Conservation (phyloP, 1,140 invertebrate species). For the Berghia stephanieae region DNA sequence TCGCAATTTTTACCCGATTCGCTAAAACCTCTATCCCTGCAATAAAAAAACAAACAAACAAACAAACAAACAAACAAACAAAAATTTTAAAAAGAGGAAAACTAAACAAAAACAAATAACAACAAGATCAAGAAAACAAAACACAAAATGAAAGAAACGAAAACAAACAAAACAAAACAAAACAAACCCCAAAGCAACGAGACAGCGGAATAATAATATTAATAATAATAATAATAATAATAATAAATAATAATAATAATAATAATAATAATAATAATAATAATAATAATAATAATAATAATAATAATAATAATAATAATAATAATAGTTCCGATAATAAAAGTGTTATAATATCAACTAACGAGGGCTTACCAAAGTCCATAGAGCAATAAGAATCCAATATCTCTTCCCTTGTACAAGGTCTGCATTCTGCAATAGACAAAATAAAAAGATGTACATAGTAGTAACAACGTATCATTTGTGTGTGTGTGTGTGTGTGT, state of each 20-base stretch:
- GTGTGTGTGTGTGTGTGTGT: conserved; percentile 14
- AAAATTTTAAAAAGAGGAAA: too few species aligned
- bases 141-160: too few species aligned
- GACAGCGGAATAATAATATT: too few species aligned
- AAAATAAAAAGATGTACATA: not conserved
- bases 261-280: not conserved
- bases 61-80: too few species aligned
- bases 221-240: not conserved
- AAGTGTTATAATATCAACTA: not conserved
- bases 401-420: conserved; percentile 79
- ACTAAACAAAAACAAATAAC: too few species aligned
- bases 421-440: conserved; percentile 75
- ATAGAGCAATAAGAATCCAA: conserved; percentile 82
- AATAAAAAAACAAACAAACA: too few species aligned
- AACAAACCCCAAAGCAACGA: too few species aligned
- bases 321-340: not conserved
- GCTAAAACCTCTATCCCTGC: too few species aligned
- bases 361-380: conserved; percentile 75
- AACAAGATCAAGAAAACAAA: too few species aligned
- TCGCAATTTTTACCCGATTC: too few species aligned
- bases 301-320: not conserved
- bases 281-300: not conserved
- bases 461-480: not conserved
- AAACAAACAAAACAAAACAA: too few species aligned
- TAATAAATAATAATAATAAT: not conserved